phyloP scores from a whole-genome alignment of 2,797 vertebrate species.

The Sebastes cheni region DNA sequence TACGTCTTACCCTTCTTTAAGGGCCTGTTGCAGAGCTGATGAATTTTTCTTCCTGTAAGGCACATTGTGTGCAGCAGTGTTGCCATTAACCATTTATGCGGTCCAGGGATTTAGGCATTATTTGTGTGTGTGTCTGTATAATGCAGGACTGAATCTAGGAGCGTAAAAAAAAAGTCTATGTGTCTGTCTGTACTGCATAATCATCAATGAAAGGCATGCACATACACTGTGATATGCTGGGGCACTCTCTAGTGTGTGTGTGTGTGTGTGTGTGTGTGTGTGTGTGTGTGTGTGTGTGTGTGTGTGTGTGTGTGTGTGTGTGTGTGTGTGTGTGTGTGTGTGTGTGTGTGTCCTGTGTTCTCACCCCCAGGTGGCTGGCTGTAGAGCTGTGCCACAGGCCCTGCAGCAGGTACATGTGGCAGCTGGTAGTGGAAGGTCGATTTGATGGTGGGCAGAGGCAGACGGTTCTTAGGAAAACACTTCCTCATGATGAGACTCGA shows the following conservation, averaged over 20 bases:
- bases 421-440: slow-evolving; percentile 91
- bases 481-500: slow-evolving; percentile 99
- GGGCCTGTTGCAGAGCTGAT: slow-evolving; percentile 60
- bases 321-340: not conserved
- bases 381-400: slow-evolving; percentile 94
- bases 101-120: slow-evolving; percentile 6
- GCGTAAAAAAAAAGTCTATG: not conserved
- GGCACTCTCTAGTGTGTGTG: not conserved
- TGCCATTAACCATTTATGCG: slow-evolving; percentile 20
- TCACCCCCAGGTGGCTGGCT: slow-evolving; percentile 92
- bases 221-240: slow-evolving; percentile 1
- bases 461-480: slow-evolving; percentile 98
- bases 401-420: slow-evolving; percentile 86
- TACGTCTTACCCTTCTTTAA: slow-evolving; percentile 75
- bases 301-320: not conserved
- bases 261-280: not conserved
- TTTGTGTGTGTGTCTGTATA: not conserved
- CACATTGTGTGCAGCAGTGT: slow-evolving; percentile 64
- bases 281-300: not conserved
- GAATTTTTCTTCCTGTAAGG: slow-evolving; percentile 64
- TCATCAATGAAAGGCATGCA: slow-evolving; percentile 1
- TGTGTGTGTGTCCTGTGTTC: slow-evolving; percentile 18
- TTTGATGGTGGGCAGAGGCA: slow-evolving; percentile 95
- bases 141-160: not conserved
- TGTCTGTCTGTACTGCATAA: not conserved